Evolutionary conservation across 2,113 vertebrate genomes (phyloP).

Genomic region (Phycodurus eques): DNA sequence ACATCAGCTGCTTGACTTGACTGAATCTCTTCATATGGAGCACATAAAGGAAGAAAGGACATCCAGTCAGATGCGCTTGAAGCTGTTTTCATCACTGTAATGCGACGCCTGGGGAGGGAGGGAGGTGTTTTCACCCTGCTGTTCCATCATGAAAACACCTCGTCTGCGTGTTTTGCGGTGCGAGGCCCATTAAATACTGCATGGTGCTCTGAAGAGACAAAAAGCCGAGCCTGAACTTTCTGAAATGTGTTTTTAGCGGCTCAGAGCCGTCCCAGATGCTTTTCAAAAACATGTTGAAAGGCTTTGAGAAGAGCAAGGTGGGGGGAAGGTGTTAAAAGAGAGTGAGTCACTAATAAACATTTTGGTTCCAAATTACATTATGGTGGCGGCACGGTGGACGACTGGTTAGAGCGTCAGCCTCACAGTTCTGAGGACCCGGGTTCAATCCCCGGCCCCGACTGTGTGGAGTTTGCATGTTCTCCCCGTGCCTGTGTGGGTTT

Average conservation of each 20-base stretch:
- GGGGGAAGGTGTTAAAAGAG: neutral
- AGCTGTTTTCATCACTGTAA: neutral
- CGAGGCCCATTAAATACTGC: slow-evolving; percentile 30
- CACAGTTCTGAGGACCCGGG: too few relatives aligned
- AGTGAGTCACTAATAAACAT: slow-evolving; percentile 1
- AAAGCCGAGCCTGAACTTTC: neutral
- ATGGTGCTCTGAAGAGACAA: slow-evolving; percentile 17
- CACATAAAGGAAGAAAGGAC: neutral
- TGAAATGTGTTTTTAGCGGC: neutral
- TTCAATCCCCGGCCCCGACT: too few relatives aligned
- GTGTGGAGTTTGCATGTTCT: too few relatives aligned
- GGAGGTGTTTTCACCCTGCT: neutral
- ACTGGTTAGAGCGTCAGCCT: too few relatives aligned
- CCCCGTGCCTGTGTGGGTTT: too few relatives aligned
- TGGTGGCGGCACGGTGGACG: too few relatives aligned
- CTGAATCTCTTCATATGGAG: neutral
- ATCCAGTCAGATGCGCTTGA: neutral
- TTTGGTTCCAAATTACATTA: too few relatives aligned
- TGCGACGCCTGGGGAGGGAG: neutral
- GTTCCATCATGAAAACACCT: neutral
- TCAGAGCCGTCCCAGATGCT: slow-evolving; percentile 1
- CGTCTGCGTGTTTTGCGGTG: slow-evolving; percentile 4
- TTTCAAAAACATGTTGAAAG: slow-evolving; percentile 42
- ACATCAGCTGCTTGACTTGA: neutral
- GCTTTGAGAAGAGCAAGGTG: neutral